Conservation (phyloP, 2,113 vertebrate genomes). For the Elephantulus edwardii region DNA sequence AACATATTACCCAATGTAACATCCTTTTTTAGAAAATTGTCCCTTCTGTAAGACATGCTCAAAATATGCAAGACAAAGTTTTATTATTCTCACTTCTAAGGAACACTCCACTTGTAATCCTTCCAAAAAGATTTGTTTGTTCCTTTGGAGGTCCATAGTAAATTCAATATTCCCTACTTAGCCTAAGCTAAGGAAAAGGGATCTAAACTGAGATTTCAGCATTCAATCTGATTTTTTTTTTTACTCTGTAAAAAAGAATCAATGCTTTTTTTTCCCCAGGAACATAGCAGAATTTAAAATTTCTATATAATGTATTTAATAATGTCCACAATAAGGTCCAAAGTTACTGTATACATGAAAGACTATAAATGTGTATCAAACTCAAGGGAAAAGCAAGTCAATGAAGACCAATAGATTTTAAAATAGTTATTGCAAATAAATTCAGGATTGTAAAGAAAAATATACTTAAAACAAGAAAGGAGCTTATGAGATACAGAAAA, state of each 20-base stretch:
- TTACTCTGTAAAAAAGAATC: background rate
- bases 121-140: background rate
- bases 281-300: background rate
- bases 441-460: background rate
- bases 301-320: background rate
- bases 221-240: background rate
- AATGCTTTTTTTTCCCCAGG: background rate
- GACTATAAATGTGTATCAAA: background rate
- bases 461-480: background rate
- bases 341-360: background rate
- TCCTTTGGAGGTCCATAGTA: background rate
- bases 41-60: no score
- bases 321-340: background rate
- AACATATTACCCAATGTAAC: background rate
- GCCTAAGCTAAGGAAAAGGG: background rate
- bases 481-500: slow-evolving; percentile 21
- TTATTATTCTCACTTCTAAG: background rate
- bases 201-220: background rate
- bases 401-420: background rate
- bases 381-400: background rate
- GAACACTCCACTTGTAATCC: background rate
- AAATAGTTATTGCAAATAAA: background rate
- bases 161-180: background rate
- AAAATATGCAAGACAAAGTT: background rate
- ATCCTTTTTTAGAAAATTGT: background rate